phyloP scores from a whole-genome alignment of 2,888 invertebrate genomes.

The Trissolcus brochymenae region DNA sequence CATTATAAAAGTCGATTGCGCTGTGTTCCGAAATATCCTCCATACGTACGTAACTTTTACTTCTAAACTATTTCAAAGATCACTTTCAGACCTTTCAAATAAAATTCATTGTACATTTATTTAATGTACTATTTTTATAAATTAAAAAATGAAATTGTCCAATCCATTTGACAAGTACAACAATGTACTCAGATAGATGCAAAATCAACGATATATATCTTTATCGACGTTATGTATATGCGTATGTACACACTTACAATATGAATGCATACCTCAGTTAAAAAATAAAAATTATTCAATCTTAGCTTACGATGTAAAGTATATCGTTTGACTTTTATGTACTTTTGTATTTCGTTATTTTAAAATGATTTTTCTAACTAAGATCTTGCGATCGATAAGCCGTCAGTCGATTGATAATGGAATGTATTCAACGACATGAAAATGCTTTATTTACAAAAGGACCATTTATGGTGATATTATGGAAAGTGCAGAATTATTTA shows the following conservation, averaged over 20 bases:
- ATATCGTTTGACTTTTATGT: not conserved
- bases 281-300: constrained; percentile 8
- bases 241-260: constrained; percentile 19
- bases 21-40: no score
- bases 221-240: constrained; percentile 16
- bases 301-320: not conserved
- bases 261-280: constrained; percentile 18
- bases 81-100: not conserved
- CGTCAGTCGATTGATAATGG: constrained; percentile 28
- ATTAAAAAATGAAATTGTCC: not conserved
- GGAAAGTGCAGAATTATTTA: constrained; percentile 1
- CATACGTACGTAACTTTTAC: not conserved
- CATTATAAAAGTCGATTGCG: constrained; percentile 13
- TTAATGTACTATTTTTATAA: not conserved
- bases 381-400: not conserved
- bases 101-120: not conserved
- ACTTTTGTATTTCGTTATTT: not conserved
- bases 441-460: constrained; percentile 41
- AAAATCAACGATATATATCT: constrained; percentile 22
- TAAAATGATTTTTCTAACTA: not conserved
- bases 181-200: constrained; percentile 10
- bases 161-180: constrained; percentile 8
- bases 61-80: constrained; percentile 16
- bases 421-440: constrained; percentile 23
- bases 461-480: not conserved